These are phyloP conservation scores for Gallinago undulata DNA, from an alignment of 2,113 vertebrate species.

Conservation along the genomic window DNA sequence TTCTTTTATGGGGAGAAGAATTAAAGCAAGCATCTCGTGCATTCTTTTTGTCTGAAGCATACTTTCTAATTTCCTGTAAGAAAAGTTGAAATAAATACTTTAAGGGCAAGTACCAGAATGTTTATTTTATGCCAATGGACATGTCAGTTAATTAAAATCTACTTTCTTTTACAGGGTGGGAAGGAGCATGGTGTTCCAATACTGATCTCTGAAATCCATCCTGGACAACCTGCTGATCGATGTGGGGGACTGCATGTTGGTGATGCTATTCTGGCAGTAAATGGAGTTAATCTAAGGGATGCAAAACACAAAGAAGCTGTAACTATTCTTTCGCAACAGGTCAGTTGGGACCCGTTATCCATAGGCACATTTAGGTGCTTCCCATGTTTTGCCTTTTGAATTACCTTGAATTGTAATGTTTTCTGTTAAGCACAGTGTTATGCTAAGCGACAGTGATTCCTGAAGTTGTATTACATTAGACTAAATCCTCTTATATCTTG, in stretches of 20 bases:
- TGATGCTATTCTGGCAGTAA: slow-evolving; percentile 95
- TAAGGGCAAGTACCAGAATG: not conserved
- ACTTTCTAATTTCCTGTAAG: not conserved
- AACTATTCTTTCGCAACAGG: slow-evolving; percentile 98
- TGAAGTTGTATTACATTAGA: not conserved
- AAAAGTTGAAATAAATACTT: not conserved
- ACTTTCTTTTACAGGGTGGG: slow-evolving; percentile 81
- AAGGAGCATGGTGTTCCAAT: slow-evolving; percentile 99
- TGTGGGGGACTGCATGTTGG: slow-evolving; percentile 95
- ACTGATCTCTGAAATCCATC: slow-evolving; percentile 97
- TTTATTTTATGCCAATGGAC: not conserved
- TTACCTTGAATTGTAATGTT: not conserved
- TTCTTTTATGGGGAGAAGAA: not conserved
- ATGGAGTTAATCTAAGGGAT: slow-evolving; percentile 94
- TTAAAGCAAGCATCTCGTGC: not conserved
- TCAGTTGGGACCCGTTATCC: slow-evolving; percentile 30
- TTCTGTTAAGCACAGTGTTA: not conserved
- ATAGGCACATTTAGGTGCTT: not conserved
- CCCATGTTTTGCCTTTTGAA: not conserved
- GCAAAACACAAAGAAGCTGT: slow-evolving; percentile 99
- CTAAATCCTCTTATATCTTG: not conserved
- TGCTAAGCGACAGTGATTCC: not conserved
- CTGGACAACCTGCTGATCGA: slow-evolving; percentile 90
- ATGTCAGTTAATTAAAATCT: not conserved
- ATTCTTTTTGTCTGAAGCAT: not conserved